Percentiles rank a stretch among this genome's conserved stretches.
Conservation (phyloP, 2,797 vertebrate genomes). For the Buceros bicornis region DNA sequence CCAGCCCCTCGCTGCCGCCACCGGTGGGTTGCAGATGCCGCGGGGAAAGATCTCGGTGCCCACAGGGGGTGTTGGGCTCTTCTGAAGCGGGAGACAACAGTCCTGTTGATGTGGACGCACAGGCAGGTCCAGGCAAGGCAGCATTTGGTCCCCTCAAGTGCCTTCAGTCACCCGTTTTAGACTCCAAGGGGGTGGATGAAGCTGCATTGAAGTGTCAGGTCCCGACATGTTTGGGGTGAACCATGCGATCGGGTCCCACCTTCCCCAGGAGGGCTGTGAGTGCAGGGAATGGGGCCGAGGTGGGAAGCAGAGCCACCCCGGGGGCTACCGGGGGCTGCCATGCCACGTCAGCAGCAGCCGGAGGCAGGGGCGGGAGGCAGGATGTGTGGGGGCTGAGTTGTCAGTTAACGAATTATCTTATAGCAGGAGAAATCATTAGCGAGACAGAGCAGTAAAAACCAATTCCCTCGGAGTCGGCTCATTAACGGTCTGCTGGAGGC, state of each 20-base stretch:
- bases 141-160: neutral
- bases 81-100: neutral
- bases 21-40: rapidly evolving
- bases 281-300: neutral
- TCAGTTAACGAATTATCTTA: neutral
- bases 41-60: neutral
- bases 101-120: rapidly evolving
- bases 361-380: neutral
- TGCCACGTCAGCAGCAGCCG: neutral
- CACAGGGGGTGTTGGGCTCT: rapidly evolving
- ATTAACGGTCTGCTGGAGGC: neutral
- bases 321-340: neutral
- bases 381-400: neutral
- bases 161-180: neutral
- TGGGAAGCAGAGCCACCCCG: neutral
- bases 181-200: neutral
- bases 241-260: rapidly evolving
- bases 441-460: neutral
- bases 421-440: neutral
- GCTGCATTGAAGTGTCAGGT: neutral
- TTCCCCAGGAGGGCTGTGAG: rapidly evolving
- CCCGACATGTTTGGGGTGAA: rapidly evolving
- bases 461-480: neutral
- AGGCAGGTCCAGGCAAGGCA: neutral
- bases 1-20: rapidly evolving